Evolutionary conservation across 2,797 vertebrate genomes (phyloP).

Genomic region (Myotis pilosus): DNA sequence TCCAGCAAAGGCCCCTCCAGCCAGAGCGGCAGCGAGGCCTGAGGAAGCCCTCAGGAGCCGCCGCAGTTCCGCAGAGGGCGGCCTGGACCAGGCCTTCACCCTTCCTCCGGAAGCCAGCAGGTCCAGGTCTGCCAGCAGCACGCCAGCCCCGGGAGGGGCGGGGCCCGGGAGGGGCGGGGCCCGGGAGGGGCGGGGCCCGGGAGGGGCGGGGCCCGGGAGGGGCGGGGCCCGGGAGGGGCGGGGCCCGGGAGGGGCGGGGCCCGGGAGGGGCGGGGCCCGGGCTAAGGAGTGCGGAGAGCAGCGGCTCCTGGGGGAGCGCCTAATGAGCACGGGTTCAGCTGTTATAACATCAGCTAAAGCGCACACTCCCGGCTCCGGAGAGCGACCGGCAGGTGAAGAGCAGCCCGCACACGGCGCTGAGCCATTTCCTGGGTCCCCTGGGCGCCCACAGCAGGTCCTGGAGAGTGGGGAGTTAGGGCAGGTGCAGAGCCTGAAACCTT

Average conservation of each 20-base stretch:
- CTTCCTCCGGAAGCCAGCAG: neutral
- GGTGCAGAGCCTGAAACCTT: neutral
- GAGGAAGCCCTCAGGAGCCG: neutral
- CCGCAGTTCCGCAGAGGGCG: neutral
- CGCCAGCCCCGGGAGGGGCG: no score
- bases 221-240: no score
- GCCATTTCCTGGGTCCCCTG: neutral
- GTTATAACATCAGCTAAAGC: constrained; percentile 84
- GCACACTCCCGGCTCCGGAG: constrained; percentile 73
- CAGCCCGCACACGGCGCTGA: neutral
- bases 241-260: no score
- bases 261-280: no score
- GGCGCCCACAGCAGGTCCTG: neutral
- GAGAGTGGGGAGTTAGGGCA: neutral
- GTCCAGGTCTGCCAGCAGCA: neutral
- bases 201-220: no score
- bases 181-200: no score
- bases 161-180: no score
- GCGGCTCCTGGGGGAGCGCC: constrained; percentile 83
- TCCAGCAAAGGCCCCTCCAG: neutral
- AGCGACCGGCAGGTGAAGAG: neutral
- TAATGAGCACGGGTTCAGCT: constrained; percentile 86
- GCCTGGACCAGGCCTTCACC: neutral
- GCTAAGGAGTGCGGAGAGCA: constrained; percentile 84
- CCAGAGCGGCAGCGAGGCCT: neutral